These are phyloP conservation scores for Phenganax stokvisi DNA, from an alignment of 92 coral and sea anemone genomes.

Conservation along the genomic window DNA sequence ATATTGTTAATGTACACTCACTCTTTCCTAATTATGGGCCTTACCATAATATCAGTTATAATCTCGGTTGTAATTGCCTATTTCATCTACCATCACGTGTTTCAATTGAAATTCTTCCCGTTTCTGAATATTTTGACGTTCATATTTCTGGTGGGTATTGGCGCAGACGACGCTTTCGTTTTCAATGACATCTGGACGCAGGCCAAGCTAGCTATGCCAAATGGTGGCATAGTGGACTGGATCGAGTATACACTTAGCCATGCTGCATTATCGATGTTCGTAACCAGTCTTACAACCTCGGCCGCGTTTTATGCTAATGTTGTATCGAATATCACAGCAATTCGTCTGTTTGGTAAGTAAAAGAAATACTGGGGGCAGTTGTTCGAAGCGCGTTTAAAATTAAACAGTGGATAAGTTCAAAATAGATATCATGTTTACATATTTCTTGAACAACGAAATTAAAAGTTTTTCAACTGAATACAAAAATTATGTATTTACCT, in stretches of 20 bases:
- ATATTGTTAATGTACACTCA: slow-evolving; percentile 94
- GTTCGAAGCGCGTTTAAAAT: slow-evolving; percentile 91
- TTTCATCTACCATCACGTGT: slow-evolving; percentile 66
- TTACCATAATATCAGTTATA: slow-evolving; percentile 69
- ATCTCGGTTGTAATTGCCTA: slow-evolving; percentile 79
- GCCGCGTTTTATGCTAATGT: slow-evolving; percentile 87
- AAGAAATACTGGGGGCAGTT: slow-evolving; percentile 56
- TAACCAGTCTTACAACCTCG: slow-evolving; percentile 88
- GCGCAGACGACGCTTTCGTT: slow-evolving; percentile 95
- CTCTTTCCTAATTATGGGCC: slow-evolving; percentile 70
- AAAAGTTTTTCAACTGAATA: too few species aligned
- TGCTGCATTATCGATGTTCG: slow-evolving; percentile 93
- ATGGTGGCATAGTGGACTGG: too few species aligned
- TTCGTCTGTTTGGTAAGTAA: slow-evolving; percentile 82
- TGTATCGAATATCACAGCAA: slow-evolving; percentile 81
- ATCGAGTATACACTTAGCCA: slow-evolving; percentile 59
- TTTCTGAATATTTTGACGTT: slow-evolving; percentile 80
- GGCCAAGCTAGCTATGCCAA: slow-evolving; percentile 38
- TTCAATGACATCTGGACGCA: slow-evolving; percentile 94
- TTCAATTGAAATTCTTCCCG: slow-evolving; percentile 74
- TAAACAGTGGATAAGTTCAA: slow-evolving; percentile 39
- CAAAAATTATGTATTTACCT: too few species aligned
- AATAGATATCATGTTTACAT: too few species aligned
- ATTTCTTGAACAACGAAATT: too few species aligned
- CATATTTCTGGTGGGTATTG: slow-evolving; percentile 87